phyloP scores from a whole-genome alignment of 1,140 invertebrate species.

The Bombus difficillimus region DNA sequence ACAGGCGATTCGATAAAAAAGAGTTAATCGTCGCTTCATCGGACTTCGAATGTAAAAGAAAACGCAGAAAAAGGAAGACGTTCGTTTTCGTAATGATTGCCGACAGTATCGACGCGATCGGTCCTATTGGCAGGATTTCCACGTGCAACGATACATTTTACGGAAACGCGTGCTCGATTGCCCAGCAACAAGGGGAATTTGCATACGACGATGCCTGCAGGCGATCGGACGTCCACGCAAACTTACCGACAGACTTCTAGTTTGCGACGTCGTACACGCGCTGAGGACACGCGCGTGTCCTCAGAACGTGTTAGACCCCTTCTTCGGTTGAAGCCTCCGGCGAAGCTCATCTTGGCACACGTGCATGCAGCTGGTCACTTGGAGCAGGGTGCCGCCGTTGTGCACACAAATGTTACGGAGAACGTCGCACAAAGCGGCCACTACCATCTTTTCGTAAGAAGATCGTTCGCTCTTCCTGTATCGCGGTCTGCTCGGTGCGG shows the following conservation, averaged over 20 bases:
- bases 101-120: neutral
- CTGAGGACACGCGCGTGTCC: constrained; percentile 60
- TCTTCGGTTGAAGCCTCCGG: constrained; percentile 31
- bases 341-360: constrained; percentile 53
- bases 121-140: constrained; percentile 22
- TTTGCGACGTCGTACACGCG: constrained; percentile 60
- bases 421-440: constrained; percentile 7
- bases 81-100: neutral
- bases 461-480: neutral
- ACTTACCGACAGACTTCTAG: constrained; percentile 59
- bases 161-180: constrained; percentile 47
- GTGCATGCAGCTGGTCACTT: constrained; percentile 57
- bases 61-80: neutral
- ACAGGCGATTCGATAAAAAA: neutral
- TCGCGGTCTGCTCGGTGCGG: neutral
- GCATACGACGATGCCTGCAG: constrained; percentile 54
- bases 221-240: constrained; percentile 56
- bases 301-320: constrained; percentile 54
- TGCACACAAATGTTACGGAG: constrained; percentile 17
- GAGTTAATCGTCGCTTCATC: constrained; percentile 5
- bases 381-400: constrained; percentile 3
- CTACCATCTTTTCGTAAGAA: neutral
- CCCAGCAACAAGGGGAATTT: constrained; percentile 49
- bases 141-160: constrained; percentile 31
- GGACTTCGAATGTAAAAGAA: neutral